Evolutionary conservation across 2,888 invertebrate genomes (phyloP), one percentile per base, ranked within the genome.

Genomic region (Liodrosophila aerea): DNA sequence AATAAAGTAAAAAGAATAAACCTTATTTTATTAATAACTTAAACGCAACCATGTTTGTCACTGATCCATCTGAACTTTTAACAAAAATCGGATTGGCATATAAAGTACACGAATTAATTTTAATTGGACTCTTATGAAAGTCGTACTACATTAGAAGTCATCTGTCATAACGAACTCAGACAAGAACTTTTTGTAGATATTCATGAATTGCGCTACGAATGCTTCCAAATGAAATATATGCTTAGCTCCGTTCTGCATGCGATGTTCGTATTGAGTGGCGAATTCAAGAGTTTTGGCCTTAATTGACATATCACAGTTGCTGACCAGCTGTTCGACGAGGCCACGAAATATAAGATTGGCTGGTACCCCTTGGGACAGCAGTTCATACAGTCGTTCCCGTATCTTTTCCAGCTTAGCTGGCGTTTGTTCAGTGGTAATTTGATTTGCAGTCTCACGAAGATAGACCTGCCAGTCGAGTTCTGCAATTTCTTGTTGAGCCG

Each of bases 161-260:
- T 88, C 90, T 50, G 89, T 88, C 86, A 88, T 87, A 61, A 88
- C 85, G 66, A 90, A 77, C 31, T 90, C 89, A 7, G 86, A 68
- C 4, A 90, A 92, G 88, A 95, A 97, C 80, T 94, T 94, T 86
- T 97, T 96, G 88, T 98, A 98, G 73, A 97, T 94, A 30, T 94
- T 93, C 99, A 99, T 99, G 89, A 98, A 98, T 80, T 96, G 95
- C 0, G 97, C 97, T 43, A 98, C 95, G 91, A 99, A 99, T 1
- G 98, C 98, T 90, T 99, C 99, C 49, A 99, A 91, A 89, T 99
- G 99, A 87, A 97, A 98, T 81, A 99, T 98, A 15, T 95, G 93
- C 90, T 99, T 99, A 80, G 95, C 96, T 12, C 99, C 99, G 52
- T 94, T 93, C 82, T 95, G 94, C 93, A 98, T 94, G 74, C 97